phyloP scores from a whole-genome alignment of 1,140 invertebrate species.

The Popillia japonica region DNA sequence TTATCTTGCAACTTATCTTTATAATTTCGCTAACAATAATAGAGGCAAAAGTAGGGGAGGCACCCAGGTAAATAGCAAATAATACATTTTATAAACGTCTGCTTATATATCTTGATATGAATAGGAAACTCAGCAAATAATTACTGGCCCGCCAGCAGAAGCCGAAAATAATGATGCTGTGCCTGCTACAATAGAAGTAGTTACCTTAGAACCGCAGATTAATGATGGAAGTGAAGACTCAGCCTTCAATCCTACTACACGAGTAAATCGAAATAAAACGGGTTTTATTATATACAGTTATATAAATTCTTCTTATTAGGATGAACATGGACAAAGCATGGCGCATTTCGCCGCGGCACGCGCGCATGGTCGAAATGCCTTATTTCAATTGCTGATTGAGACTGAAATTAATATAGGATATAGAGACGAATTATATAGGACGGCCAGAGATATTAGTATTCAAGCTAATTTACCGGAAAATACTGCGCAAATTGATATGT shows the following conservation, averaged over 20 bases:
- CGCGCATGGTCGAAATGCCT: conserved; percentile 76
- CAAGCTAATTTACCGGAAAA: conserved; percentile 81
- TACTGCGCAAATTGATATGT: conserved; percentile 82
- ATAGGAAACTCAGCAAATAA: conserved; percentile 41
- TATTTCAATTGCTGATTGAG: conserved; percentile 80
- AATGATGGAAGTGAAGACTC: conserved; percentile 59
- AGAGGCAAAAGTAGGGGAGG: conserved; percentile 49
- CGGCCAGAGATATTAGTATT: conserved; percentile 84
- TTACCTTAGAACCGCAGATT: conserved; percentile 57
- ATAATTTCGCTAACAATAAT: conserved; percentile 73
- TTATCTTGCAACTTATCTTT: conserved; percentile 82
- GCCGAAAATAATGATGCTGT: conserved; percentile 42
- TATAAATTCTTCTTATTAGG: conserved; percentile 62
- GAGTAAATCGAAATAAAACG: conserved; percentile 61
- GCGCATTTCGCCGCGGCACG: conserved; percentile 87
- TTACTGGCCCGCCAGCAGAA: conserved; percentile 38
- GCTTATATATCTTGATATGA: not conserved
- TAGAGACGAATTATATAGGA: conserved; percentile 84
- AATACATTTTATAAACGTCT: not conserved
- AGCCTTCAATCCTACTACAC: conserved; percentile 68
- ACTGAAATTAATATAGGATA: conserved; percentile 79
- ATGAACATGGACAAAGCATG: conserved; percentile 87
- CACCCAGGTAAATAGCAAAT: conserved; percentile 51
- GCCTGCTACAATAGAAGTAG: conserved; percentile 56
- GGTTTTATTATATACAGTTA: not conserved